Percentiles rank a stretch among this genome's conserved stretches.
phyloP scores from a whole-genome alignment of 2,797 vertebrate genomes.

The Enteromius treurensis region DNA sequence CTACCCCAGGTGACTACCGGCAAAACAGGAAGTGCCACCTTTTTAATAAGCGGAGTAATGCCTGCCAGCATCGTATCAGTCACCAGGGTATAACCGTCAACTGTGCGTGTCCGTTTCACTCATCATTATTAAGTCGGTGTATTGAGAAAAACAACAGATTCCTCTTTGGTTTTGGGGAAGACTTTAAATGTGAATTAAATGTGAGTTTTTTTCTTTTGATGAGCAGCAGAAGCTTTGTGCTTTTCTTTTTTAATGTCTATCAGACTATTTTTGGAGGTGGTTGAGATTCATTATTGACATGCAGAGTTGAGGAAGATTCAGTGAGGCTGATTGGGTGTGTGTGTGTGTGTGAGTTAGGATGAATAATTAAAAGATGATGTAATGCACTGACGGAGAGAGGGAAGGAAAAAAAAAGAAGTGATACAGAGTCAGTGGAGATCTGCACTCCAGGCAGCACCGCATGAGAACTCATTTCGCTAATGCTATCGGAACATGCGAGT shows the following conservation, averaged over 20 bases:
- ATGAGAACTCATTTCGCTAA: constrained; percentile 37
- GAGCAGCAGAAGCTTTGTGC: constrained; percentile 37
- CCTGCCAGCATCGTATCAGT: constrained; percentile 54
- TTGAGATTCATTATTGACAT: constrained; percentile 72
- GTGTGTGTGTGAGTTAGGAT: constrained; percentile 58
- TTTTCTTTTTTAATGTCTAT: constrained; percentile 54
- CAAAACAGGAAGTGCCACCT: constrained; percentile 69
- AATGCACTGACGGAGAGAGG: constrained; percentile 27
- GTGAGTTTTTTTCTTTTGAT: constrained; percentile 6
- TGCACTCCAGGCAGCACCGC: constrained; percentile 19
- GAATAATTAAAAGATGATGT: constrained; percentile 73
- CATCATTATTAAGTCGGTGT: not conserved
- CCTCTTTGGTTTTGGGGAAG: not conserved
- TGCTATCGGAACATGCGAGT: constrained; percentile 5
- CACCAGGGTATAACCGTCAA: constrained; percentile 52
- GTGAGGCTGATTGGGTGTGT: constrained; percentile 57
- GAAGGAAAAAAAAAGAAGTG: not conserved
- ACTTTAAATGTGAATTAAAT: not conserved
- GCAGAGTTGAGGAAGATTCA: constrained; percentile 54
- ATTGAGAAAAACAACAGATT: constrained; percentile 16
- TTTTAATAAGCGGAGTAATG: constrained; percentile 69
- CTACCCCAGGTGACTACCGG: constrained; percentile 65
- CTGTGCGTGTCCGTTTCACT: constrained; percentile 47
- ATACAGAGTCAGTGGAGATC: constrained; percentile 17
- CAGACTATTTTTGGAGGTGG: constrained; percentile 69